A percentile compares a stretch with the other conserved stretches of the same genome.
These are phyloP conservation scores for Loripinus fragilis DNA, from an alignment of 2,888 invertebrate genomes.

Conservation along the genomic window DNA sequence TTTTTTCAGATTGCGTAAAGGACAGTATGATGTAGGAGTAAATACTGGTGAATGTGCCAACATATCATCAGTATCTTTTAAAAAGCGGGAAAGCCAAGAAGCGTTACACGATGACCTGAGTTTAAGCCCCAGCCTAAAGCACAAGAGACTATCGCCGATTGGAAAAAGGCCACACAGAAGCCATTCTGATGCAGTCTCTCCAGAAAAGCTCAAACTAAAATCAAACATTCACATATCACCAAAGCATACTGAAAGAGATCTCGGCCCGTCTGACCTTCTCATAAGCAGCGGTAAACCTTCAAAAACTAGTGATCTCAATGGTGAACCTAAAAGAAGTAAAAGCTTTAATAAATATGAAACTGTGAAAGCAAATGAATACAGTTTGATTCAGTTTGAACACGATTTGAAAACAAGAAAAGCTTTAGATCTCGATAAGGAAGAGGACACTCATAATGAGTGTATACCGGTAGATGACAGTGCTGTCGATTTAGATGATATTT, in stretches of 20 bases:
- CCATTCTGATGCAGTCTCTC: slow-evolving; percentile 15
- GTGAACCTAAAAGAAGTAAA: slow-evolving; percentile 5
- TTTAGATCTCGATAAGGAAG: slow-evolving; percentile 26
- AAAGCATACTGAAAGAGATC: no score
- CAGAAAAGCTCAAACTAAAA: slow-evolving; percentile 31
- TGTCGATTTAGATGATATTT: slow-evolving; percentile 45
- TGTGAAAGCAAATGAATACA: slow-evolving; percentile 46
- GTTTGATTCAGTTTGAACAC: slow-evolving; percentile 45
- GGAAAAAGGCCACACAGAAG: slow-evolving; percentile 23
- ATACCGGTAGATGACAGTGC: slow-evolving; percentile 51
- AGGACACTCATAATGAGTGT: slow-evolving; percentile 27
- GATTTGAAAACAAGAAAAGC: slow-evolving; percentile 28
- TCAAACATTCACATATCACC: slow-evolving; percentile 6
- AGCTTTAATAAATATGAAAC: slow-evolving; percentile 7
- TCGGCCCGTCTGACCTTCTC: not conserved
- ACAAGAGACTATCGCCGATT: slow-evolving; percentile 1
- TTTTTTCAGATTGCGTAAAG: slow-evolving; percentile 44
- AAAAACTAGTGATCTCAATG: not conserved
- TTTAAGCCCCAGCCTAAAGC: not conserved
- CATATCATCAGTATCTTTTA: slow-evolving; percentile 50
- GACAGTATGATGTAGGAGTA: slow-evolving; percentile 48
- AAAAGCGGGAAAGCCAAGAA: slow-evolving; percentile 44
- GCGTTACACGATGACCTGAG: slow-evolving; percentile 33
- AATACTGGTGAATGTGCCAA: slow-evolving; percentile 58
- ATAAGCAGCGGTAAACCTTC: not conserved